These are phyloP conservation scores for Drosophila aff. DNA, from an alignment of 1,140 invertebrate genomes.

Conservation along the genomic window DNA sequence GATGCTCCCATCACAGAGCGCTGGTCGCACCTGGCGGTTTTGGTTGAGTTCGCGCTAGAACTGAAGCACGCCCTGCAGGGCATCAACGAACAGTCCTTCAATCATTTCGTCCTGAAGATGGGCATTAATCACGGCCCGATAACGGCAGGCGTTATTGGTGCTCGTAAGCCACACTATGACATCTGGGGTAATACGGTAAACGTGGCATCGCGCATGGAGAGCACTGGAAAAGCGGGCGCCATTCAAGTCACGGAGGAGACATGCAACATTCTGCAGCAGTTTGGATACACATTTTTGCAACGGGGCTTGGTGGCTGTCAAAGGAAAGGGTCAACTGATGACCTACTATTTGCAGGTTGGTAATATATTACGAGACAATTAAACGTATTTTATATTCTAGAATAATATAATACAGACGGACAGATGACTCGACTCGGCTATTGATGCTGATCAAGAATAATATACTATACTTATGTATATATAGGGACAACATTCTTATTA, in stretches of 20 bases:
- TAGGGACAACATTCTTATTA: too few relatives aligned
- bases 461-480: too few relatives aligned
- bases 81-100: constrained; percentile 98
- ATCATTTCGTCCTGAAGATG: constrained; percentile 97
- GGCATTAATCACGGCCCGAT: constrained; percentile 98
- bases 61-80: constrained; percentile 94
- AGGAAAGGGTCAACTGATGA: constrained; percentile 97
- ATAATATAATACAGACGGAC: too few relatives aligned
- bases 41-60: constrained; percentile 96
- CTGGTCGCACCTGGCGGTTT: constrained; percentile 93
- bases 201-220: constrained; percentile 98
- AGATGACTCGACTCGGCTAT: too few relatives aligned
- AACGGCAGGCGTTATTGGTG: constrained; percentile 97
- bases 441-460: too few relatives aligned
- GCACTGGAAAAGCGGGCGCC: constrained; percentile 96
- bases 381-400: too few relatives aligned
- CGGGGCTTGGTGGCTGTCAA: constrained; percentile 96
- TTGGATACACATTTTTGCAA: constrained; percentile 96
- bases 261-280: constrained; percentile 92
- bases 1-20: constrained; percentile 89
- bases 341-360: constrained; percentile 93
- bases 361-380: neutral
- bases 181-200: constrained; percentile 98
- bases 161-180: constrained; percentile 97
- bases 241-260: constrained; percentile 99